Conservation (phyloP, 2,113 vertebrate species). For the Centrocercus urophasianus region DNA sequence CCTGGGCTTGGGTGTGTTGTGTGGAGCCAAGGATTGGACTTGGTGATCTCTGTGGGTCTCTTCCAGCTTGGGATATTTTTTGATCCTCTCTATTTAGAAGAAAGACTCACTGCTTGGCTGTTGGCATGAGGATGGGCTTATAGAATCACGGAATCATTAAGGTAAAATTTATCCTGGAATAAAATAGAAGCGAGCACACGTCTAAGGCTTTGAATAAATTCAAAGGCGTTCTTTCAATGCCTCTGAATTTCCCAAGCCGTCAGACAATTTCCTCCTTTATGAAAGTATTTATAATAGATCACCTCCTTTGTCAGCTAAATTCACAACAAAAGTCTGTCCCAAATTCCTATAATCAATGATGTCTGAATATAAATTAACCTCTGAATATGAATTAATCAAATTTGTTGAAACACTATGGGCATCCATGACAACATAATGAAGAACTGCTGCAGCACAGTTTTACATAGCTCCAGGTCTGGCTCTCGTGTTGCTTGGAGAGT, state of each 20-base stretch:
- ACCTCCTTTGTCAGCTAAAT: not conserved
- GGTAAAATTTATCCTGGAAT: conserved; percentile 62
- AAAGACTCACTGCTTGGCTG: too few relatives aligned
- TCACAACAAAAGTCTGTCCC: not conserved
- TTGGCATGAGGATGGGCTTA: too few relatives aligned
- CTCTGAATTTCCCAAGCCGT: conserved; percentile 28
- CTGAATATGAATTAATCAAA: not conserved
- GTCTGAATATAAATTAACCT: not conserved
- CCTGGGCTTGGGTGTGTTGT: too few relatives aligned
- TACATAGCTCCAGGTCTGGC: not conserved
- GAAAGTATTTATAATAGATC: not conserved
- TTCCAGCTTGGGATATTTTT: too few relatives aligned
- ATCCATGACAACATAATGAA: rapidly evolving
- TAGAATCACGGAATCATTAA: too few relatives aligned
- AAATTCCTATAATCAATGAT: not conserved
- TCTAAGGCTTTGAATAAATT: conserved; percentile 55
- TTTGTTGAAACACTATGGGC: not conserved
- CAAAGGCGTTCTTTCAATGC: conserved; percentile 34
- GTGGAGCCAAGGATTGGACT: too few relatives aligned
- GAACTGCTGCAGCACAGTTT: not conserved
- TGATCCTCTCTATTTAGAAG: too few relatives aligned
- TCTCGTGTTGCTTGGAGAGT: rapidly evolving
- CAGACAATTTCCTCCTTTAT: conserved; percentile 9
- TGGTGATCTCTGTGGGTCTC: too few relatives aligned
- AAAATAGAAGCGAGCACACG: conserved; percentile 39